Evolutionary conservation across 2,113 vertebrate genomes (phyloP), one percentile per base, ranked within the genome.

Genomic region (Mola mola): DNA sequence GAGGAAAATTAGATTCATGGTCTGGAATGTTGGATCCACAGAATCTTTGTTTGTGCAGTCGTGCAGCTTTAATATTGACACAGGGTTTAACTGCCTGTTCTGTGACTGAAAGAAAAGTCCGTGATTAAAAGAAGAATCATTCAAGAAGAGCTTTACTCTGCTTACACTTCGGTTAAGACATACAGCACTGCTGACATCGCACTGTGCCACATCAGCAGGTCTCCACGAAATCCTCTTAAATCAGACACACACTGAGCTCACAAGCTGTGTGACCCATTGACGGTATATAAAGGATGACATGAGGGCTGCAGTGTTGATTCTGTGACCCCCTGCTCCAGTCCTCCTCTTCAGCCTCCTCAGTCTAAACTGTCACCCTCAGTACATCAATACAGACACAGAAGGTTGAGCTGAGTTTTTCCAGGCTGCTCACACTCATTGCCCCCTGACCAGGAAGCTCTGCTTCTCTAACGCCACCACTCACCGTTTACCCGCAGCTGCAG

Each of bases 191-290:
- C 79, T 58, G 34, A 69, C 41, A 2, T 10, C 6, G 49, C 26
- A 17, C 29, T 25, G 50, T 37, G 63, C 57, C 52, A 59, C 22
- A 51, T 33, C 15, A 6, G n/a, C n/a, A n/a, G n/a, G n/a, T n/a
- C n/a, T n/a, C n/a, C 3, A 19, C 47, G 3, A 63, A 59, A 78
- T 62, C 64, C 51, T 58, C 68, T 61, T 62, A 43, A 40, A 42
- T 40, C 46, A 53, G 33, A 46, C 40, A 4, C 16, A 49, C 49
- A 37, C 12, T n/a, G n/a, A n/a, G n/a, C n/a, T n/a, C n/a, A 16
- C 8, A 53, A 44, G 33, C 52, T 31, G 20, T 24, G 1, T 1
- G 3, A 29, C 28, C 21, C 33, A 34, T 34, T 13, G 3, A 13
- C 8, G n/a, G n/a, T n/a, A n/a, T n/a, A n/a, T n/a, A n/a, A n/a